phyloP scores from a whole-genome alignment of 2,797 vertebrate species.

The Danio tinwini region DNA sequence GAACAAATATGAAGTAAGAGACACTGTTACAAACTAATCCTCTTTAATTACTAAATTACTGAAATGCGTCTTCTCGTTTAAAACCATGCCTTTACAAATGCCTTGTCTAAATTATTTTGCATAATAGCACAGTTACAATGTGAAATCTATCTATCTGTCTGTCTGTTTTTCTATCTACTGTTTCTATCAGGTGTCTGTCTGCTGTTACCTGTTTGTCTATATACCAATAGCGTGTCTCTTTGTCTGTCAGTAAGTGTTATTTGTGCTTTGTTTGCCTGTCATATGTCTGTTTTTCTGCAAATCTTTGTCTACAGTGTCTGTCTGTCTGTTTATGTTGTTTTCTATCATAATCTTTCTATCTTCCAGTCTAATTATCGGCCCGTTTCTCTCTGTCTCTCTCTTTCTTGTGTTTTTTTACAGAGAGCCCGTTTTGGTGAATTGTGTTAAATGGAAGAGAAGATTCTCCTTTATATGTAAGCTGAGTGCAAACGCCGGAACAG shows the following conservation, averaged over 20 bases:
- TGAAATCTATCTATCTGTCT: background rate
- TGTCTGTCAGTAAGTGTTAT: background rate
- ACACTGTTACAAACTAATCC: slow-evolving; percentile 1
- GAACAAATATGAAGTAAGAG: background rate
- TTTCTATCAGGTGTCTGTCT: background rate
- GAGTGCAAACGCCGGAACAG: slow-evolving; percentile 88
- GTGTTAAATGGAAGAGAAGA: slow-evolving; percentile 90
- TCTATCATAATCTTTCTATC: background rate
- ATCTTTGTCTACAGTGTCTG: background rate
- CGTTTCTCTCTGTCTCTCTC: background rate
- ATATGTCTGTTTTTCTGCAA: background rate
- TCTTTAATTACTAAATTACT: background rate
- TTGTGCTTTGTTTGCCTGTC: background rate
- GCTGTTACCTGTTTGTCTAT: too few relatives aligned
- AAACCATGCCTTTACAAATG: background rate
- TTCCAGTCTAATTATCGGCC: background rate
- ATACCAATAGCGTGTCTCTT: background rate
- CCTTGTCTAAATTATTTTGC: background rate
- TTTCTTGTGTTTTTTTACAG: slow-evolving; percentile 69
- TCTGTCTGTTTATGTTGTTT: background rate
- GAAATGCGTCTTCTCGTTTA: background rate
- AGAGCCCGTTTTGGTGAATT: slow-evolving; percentile 90
- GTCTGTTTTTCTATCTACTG: background rate
- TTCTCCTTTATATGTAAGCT: slow-evolving; percentile 94
- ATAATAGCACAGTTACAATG: background rate